Evolutionary conservation across 1,140 invertebrate genomes (phyloP), one percentile per base, ranked within the genome.

Genomic region (Solenopsis fugax): DNA sequence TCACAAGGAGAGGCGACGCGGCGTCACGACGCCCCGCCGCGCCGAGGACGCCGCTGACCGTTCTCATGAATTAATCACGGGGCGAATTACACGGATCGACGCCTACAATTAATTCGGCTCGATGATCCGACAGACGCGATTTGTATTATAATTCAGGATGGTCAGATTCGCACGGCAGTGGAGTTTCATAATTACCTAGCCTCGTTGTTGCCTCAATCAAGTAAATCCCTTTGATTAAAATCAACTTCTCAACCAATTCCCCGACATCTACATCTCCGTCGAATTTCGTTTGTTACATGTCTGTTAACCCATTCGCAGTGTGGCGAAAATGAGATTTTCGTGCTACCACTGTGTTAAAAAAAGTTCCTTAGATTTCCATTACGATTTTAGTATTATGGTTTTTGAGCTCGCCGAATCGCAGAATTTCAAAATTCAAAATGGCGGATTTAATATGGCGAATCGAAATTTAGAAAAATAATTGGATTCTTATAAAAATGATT

Each of bases 101-200:
- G 67, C 54, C 41, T 45, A 24, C 80, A 60, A 82, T 82, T 82
- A 82, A 82, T 41, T 34, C 67, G 80, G 24, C 54, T 48, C 24
- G 80, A 48, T 45, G 52, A 72, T 72, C 24, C 52, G 52, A 60
- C 80, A 34, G 29, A 12, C 67, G 12, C 13, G 80, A 82, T 82
- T 82, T 82, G 41, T 73, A 82, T 82, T 73, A 82, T 82, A 82
- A 82, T 82, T 72, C 67, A 6, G 24, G 50, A 58, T 37, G 12
- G 52, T 41, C 18, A 29, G 6, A 34, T 56, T 50, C 10, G 58
- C 72, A 34, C 77, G 29, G 9, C 13, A 37, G 10, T 10, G 52
- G 52, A 82, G 52, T 50, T 69, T 69, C 58, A 62, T 41, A 69
- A 80, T 80, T 80, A 69, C n/a, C 34, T n/a, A 48, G 64, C 37